Percentiles rank a stretch among this genome's conserved stretches.
Evolutionary conservation across 1,140 invertebrate genomes (phyloP).

Genomic region (Euura lappo): DNA sequence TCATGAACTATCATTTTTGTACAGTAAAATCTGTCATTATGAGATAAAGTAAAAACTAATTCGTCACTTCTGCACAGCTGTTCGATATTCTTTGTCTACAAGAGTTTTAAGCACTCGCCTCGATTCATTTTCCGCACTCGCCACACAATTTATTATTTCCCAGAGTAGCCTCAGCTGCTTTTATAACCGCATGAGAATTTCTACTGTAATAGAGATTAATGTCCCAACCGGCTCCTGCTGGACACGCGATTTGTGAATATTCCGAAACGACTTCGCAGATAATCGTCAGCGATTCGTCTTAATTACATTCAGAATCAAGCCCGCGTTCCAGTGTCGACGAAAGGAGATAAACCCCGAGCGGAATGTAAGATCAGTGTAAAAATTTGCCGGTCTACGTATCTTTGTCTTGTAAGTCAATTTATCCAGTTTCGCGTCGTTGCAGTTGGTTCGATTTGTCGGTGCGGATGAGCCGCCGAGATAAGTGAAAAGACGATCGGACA

Average conservation of each 20-base stretch:
- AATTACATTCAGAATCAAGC: slow-evolving; percentile 34
- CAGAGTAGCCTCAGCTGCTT: no score
- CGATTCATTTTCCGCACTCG: no score
- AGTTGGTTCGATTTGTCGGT: neutral
- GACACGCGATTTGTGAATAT: slow-evolving; percentile 36
- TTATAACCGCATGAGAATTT: no score
- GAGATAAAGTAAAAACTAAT: no score
- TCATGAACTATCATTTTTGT: no score
- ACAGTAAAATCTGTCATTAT: no score
- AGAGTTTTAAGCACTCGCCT: no score
- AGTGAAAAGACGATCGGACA: no score
- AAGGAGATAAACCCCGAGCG: slow-evolving; percentile 12
- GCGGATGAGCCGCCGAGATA: no score
- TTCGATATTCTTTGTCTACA: no score
- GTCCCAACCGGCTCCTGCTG: slow-evolving; percentile 21
- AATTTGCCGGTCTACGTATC: neutral
- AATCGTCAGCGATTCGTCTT: slow-evolving; percentile 42
- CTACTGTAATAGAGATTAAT: slow-evolving; percentile 42
- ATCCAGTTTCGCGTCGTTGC: neutral
- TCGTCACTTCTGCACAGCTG: no score
- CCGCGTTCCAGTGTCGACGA: neutral
- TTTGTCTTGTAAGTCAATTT: neutral
- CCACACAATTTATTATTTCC: no score
- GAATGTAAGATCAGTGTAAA: slow-evolving; percentile 19
- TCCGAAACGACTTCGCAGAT: slow-evolving; percentile 32